A percentile compares a stretch with the other conserved stretches of the same genome.
Evolutionary conservation across 2,797 vertebrate species (phyloP).

Genomic region (Intellagama lesueurii): DNA sequence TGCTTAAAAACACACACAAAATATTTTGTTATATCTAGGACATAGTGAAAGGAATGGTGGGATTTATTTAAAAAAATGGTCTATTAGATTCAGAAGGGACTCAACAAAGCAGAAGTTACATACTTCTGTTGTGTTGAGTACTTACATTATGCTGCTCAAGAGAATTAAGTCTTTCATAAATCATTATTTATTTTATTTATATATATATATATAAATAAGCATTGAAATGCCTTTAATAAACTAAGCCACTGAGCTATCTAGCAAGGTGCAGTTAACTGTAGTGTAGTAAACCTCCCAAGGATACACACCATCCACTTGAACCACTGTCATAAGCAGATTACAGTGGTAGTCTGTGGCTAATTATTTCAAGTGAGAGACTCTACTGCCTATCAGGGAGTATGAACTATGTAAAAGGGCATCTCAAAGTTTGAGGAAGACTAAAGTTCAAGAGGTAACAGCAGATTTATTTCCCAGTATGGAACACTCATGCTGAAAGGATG

Average conservation of each 20-base stretch:
- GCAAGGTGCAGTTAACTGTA: not conserved
- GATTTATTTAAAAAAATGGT: slow-evolving; percentile 60
- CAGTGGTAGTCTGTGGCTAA: slow-evolving; percentile 3
- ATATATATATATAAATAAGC: not conserved
- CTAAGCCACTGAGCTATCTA: too few relatives aligned
- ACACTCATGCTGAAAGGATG: not conserved
- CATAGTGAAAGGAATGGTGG: slow-evolving; percentile 54
- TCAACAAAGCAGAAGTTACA: slow-evolving; percentile 24
- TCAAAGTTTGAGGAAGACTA: slow-evolving; percentile 35
- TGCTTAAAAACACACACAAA: slow-evolving; percentile 47
- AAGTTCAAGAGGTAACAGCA: slow-evolving; percentile 62
- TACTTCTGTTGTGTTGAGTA: not conserved
- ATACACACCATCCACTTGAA: slow-evolving; percentile 34
- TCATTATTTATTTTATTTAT: slow-evolving; percentile 3
- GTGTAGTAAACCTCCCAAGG: slow-evolving; percentile 28
- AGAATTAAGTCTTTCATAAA: slow-evolving; percentile 35
- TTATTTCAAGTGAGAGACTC: slow-evolving; percentile 30
- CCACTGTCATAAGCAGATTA: not conserved
- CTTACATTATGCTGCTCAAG: slow-evolving; percentile 54
- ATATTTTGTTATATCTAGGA: slow-evolving; percentile 35
- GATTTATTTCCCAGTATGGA: slow-evolving; percentile 77
- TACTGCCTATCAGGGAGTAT: slow-evolving; percentile 1
- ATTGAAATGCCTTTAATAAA: not conserved
- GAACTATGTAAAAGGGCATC: slow-evolving; percentile 35
- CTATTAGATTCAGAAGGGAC: slow-evolving; percentile 49